Evolutionary conservation across 2,888 invertebrate species (phyloP).

Genomic region (Drymonia ruficornis): DNA sequence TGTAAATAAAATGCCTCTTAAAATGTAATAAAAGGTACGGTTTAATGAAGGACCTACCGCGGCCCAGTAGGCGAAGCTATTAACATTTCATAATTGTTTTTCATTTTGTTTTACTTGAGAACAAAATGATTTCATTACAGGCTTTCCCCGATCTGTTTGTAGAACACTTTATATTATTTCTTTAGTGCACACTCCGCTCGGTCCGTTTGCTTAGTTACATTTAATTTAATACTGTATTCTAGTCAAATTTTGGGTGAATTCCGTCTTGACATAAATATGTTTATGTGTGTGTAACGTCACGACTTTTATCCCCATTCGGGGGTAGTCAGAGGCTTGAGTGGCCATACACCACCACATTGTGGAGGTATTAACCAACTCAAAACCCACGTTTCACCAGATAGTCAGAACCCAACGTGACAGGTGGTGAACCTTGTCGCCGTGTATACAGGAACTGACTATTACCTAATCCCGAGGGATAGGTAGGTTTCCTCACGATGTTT

Average conservation of each 20-base stretch:
- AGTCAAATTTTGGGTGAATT: not conserved
- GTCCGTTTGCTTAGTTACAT: conserved; percentile 37
- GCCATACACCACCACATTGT: no score
- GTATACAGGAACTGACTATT: no score
- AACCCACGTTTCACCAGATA: no score
- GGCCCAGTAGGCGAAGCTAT: conserved; percentile 27
- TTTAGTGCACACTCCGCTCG: conserved; percentile 38
- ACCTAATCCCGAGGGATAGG: no score
- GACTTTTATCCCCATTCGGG: no score
- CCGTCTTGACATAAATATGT: not conserved
- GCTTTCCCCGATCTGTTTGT: conserved; percentile 46
- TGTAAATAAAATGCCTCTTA: conserved; percentile 28
- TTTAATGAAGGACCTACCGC: conserved; percentile 41
- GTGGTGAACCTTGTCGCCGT: no score
- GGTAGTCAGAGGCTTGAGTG: no score
- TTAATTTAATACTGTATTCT: conserved; percentile 31
- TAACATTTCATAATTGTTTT: conserved; percentile 52
- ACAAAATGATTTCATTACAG: conserved; percentile 56
- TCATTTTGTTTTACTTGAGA: conserved; percentile 52
- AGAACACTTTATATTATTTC: conserved; percentile 48
- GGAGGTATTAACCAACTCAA: no score
- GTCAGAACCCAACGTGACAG: no score
- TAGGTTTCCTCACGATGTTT: no score
- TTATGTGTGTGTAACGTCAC: no score
- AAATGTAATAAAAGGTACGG: conserved; percentile 40